These are phyloP conservation scores for Harpagifer antarcticus DNA, from an alignment of 2,797 vertebrate species.

Conservation along the genomic window DNA sequence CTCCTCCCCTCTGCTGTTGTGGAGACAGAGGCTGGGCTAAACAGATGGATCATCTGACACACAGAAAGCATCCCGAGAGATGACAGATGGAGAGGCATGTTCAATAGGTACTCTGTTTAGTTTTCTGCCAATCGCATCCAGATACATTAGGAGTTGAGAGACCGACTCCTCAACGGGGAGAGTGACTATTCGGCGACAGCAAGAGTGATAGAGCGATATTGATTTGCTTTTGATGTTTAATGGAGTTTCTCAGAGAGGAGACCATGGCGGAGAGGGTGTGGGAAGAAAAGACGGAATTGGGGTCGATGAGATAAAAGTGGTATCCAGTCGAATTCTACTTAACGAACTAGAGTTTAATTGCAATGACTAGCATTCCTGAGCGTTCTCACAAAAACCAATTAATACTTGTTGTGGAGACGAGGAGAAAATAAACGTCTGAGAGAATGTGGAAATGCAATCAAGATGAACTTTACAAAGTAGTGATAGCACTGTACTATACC, in stretches of 20 bases:
- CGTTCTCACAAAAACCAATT: slow-evolving; percentile 50
- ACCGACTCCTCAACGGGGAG: slow-evolving; percentile 39
- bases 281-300: slow-evolving; percentile 12
- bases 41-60: slow-evolving; percentile 74
- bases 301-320: slow-evolving; percentile 45
- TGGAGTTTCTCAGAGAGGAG: slow-evolving; percentile 62
- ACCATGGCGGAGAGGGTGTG: slow-evolving; percentile 11
- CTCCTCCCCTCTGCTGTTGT: slow-evolving; percentile 53
- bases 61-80: slow-evolving; percentile 56
- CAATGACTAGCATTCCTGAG: slow-evolving; percentile 50
- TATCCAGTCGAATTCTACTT: slow-evolving; percentile 25
- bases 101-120: slow-evolving; percentile 65
- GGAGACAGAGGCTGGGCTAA: slow-evolving; percentile 41
- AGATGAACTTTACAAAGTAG: slow-evolving; percentile 28
- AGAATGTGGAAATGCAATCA: slow-evolving; percentile 23
- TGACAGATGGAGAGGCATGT: slow-evolving; percentile 70
- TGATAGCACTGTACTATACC: slow-evolving; percentile 48
- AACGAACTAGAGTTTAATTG: slow-evolving; percentile 52
- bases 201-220: slow-evolving; percentile 53
- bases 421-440: slow-evolving; percentile 18
- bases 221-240: slow-evolving; percentile 75
- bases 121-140: slow-evolving; percentile 60
- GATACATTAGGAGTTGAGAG: slow-evolving; percentile 67
- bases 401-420: slow-evolving; percentile 22
- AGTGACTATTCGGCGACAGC: slow-evolving; percentile 39